These are phyloP conservation scores for Peromyscus aztecus DNA, from an alignment of 2,797 vertebrate genomes.

Conservation along the genomic window DNA sequence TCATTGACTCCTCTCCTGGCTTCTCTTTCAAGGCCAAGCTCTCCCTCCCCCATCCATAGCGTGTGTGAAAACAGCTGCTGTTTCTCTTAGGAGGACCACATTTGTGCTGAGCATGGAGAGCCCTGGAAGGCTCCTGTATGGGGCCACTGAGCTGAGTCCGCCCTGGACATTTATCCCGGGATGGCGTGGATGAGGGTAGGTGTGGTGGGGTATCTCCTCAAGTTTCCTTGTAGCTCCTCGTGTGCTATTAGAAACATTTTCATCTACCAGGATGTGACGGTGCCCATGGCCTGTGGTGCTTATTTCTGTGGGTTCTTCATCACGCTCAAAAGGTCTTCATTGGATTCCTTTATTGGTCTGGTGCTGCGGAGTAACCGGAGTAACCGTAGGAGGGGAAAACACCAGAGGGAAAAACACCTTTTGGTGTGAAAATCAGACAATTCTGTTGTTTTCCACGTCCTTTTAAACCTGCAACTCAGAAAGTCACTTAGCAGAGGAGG, in stretches of 20 bases:
- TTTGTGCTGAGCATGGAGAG: neutral
- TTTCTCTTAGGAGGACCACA: conserved; percentile 9
- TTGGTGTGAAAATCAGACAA: conserved; percentile 1
- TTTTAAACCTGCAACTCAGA: conserved; percentile 51
- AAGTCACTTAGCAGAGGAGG: conserved; percentile 32
- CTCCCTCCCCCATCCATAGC: neutral
- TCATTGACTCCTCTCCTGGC: neutral
- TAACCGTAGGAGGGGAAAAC: neutral
- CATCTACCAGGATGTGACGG: neutral
- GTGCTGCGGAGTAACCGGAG: neutral
- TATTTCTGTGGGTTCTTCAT: conserved; percentile 46
- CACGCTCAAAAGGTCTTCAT: neutral
- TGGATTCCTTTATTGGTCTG: neutral
- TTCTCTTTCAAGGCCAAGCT: conserved; percentile 26
- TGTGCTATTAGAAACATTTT: conserved; percentile 69
- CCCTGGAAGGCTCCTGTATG: neutral
- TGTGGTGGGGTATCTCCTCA: neutral
- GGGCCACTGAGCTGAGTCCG: neutral
- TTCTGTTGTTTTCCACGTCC: conserved; percentile 25
- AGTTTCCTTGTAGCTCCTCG: conserved; percentile 56
- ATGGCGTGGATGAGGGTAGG: neutral
- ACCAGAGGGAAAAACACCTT: neutral
- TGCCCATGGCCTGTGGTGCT: conserved; percentile 50
- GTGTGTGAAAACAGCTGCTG: conserved; percentile 20
- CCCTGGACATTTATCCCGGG: conserved; percentile 26